Conservation (phyloP, 2,797 vertebrate genomes). For the Ispidina lecontei region DNA sequence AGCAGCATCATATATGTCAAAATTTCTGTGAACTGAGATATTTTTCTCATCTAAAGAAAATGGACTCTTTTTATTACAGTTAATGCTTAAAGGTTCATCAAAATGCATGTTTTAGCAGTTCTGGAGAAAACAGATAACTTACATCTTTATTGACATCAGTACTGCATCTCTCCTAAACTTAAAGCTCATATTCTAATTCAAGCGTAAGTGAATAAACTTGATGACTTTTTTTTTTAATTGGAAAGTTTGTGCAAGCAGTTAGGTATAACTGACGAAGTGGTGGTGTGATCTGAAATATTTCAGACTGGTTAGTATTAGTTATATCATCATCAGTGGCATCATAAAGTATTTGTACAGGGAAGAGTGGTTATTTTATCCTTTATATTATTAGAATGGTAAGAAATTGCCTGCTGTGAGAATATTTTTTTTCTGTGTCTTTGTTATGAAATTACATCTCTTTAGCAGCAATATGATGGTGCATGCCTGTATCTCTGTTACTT, state of each 20-base stretch:
- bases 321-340: neutral
- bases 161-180: neutral
- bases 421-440: neutral
- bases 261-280: neutral
- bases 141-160: neutral
- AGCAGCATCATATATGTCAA: neutral
- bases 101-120: neutral
- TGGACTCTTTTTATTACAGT: neutral
- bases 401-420: neutral
- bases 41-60: neutral
- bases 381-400: neutral
- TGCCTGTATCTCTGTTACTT: neutral
- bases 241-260: neutral
- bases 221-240: neutral
- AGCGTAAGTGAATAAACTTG: neutral
- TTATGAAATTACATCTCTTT: neutral
- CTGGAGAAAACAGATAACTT: neutral
- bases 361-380: neutral
- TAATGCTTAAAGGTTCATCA: neutral
- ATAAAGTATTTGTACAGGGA: neutral
- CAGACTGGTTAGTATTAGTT: neutral
- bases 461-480: neutral
- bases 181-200: neutral
- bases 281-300: neutral
- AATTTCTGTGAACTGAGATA: neutral